Evolutionary conservation across 2,797 vertebrate genomes (phyloP), one percentile per base, ranked within the genome.

Genomic region (Chaetodon trifasciatus): DNA sequence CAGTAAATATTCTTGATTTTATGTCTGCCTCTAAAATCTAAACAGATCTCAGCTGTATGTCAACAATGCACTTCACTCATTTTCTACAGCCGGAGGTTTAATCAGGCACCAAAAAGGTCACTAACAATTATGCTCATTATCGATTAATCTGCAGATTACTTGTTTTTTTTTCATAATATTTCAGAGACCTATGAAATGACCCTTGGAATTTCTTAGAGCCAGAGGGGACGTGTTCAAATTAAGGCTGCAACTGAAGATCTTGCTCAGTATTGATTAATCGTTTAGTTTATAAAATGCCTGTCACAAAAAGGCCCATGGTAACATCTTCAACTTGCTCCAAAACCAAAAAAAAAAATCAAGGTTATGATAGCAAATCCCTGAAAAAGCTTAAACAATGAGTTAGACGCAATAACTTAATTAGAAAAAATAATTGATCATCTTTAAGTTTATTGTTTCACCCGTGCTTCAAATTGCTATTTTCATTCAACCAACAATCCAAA

Each of bases 1-100:
- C 6, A 32, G 39, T 83, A 28, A 50, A 35, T 69, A 8, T 49
- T 65, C 16, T 19, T 67, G 24, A n/a, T 63, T 62, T 28, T 66
- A 52, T 72, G 60, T 56, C 37, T 32, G 21, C 42, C 32, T 67
- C 23, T 62, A 8, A 65, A 62, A 67, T 68, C 40, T 71, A 78
- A 70, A 67, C 58, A 52, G 61, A 66, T 72, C 32, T 47, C 24
- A 42, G 61, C 35, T 73, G 58, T 35, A 21, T 50, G 50, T 42
- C 46, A 21, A 42, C 50, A 8, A 1, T 32, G 69, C 24, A 70
- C n/a, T 70, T 6, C 8, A 13, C 42, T 44, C 28, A 3, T 60
- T 46, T 60, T 63, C 21, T 57, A 57, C n/a, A 63, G 53, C 49
- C 28, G 66, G 40, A 76, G 39, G 65, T 63, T 63, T 11, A 53